Evolutionary conservation across 2,888 invertebrate species (phyloP).

Genomic region (Andrena chrysosceles): DNA sequence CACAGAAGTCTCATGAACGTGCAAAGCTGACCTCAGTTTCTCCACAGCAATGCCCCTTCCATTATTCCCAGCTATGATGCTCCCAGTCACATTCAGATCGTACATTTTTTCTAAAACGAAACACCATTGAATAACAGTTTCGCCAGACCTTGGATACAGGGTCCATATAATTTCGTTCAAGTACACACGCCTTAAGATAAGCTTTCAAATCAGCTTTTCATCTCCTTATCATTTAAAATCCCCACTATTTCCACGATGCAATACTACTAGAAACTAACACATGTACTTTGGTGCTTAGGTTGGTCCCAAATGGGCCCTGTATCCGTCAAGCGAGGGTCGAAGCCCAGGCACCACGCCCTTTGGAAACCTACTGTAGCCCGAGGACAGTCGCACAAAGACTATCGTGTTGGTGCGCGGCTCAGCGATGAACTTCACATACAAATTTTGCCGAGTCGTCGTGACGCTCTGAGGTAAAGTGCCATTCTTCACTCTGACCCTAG

Average conservation of each 20-base stretch:
- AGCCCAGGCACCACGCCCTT: background rate
- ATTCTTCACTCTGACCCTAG: slow-evolving; percentile 91
- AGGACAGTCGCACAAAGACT: slow-evolving; percentile 92
- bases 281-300: too few species aligned
- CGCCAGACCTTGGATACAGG: too few species aligned
- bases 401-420: slow-evolving; percentile 90
- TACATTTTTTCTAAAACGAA: slow-evolving; percentile 88
- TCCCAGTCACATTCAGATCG: slow-evolving; percentile 95
- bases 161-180: too few species aligned
- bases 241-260: too few species aligned
- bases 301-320: too few species aligned
- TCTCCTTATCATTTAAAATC: too few species aligned
- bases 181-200: too few species aligned
- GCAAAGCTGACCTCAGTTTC: slow-evolving; percentile 95
- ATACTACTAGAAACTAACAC: too few species aligned
- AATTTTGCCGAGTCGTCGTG: slow-evolving; percentile 92
- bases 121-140: too few species aligned
- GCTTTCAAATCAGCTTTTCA: too few species aligned
- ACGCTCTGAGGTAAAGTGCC: slow-evolving; percentile 95
- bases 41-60: slow-evolving; percentile 98
- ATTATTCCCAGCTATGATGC: slow-evolving; percentile 94
- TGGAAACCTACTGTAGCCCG: slow-evolving; percentile 88
- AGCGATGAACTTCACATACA: slow-evolving; percentile 92
- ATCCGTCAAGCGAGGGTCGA: background rate
- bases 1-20: slow-evolving; percentile 93